Evolutionary conservation across 2,113 vertebrate genomes (phyloP).

Genomic region (Festucalex cinctus): DNA sequence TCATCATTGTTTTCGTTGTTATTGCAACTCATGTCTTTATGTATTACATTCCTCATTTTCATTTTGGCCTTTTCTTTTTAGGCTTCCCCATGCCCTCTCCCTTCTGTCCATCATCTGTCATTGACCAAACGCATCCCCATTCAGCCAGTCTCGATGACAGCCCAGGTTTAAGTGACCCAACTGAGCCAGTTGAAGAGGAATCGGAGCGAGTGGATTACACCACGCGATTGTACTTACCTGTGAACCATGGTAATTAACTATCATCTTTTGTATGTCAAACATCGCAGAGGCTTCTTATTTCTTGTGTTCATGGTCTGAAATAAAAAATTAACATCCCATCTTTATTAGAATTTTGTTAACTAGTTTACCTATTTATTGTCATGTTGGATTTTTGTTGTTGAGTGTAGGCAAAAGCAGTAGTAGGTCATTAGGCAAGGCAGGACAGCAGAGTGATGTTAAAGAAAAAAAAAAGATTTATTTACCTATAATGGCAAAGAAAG

Average conservation of each 20-base stretch:
- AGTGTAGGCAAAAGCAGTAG: neutral
- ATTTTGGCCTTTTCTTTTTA: slow-evolving; percentile 42
- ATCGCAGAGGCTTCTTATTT: neutral
- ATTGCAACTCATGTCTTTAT: slow-evolving; percentile 1
- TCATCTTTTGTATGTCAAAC: slow-evolving; percentile 4
- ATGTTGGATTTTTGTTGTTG: neutral
- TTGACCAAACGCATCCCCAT: slow-evolving; percentile 63
- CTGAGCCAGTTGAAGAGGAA: slow-evolving; percentile 48
- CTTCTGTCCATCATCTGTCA: slow-evolving; percentile 63
- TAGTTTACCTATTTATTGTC: neutral
- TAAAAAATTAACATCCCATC: neutral
- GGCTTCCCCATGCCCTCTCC: slow-evolving; percentile 69
- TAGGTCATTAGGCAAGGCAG: neutral
- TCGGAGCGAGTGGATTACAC: slow-evolving; percentile 53
- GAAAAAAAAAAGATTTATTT: neutral
- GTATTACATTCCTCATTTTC: slow-evolving; percentile 31
- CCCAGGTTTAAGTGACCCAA: slow-evolving; percentile 44
- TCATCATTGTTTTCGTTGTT: slow-evolving; percentile 11
- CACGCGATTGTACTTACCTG: slow-evolving; percentile 55
- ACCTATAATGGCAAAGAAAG: too few relatives aligned
- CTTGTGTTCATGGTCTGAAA: neutral
- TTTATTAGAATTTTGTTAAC: neutral
- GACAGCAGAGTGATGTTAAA: too few relatives aligned
- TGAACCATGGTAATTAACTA: slow-evolving; percentile 59
- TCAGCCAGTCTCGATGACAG: slow-evolving; percentile 53